A percentile compares a stretch with the other conserved stretches of the same genome.
Conservation (phyloP, 1,140 invertebrate species). For the Temnothorax curvispinosus region DNA sequence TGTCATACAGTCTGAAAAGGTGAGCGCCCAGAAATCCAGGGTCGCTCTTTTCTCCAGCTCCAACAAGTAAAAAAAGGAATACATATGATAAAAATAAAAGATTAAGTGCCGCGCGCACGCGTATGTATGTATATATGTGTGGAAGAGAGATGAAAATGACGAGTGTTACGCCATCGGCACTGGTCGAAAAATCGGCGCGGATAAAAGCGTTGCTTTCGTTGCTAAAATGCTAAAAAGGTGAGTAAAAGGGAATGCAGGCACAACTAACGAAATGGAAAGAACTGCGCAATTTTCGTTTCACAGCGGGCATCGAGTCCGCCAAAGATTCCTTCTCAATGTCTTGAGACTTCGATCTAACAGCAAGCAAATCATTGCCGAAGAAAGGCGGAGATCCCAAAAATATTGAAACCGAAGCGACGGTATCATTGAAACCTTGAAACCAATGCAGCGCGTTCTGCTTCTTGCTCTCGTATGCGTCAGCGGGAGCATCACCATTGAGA, state of each 20-base stretch:
- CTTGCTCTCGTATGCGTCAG: neutral
- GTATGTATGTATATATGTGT: too few species aligned
- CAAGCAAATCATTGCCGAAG: too few species aligned
- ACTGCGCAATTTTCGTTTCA: neutral
- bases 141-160: neutral
- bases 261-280: neutral
- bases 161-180: neutral
- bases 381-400: neutral
- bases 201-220: neutral
- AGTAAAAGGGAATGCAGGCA: neutral
- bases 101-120: too few species aligned
- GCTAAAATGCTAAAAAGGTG: neutral
- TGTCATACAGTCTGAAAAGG: conserved; percentile 58
- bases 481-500: neutral
- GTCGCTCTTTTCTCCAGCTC: neutral
- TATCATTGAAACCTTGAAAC: neutral
- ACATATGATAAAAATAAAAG: too few species aligned
- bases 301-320: too few species aligned
- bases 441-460: neutral
- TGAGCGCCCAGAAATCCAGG: conserved; percentile 22
- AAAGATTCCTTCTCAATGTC: too few species aligned
- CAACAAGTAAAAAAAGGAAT: neutral
- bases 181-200: neutral
- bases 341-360: too few species aligned
- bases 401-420: neutral